Evolutionary conservation across 2,797 vertebrate species (phyloP), one percentile per base, ranked within the genome.

Genomic region (Scleropages formosus): DNA sequence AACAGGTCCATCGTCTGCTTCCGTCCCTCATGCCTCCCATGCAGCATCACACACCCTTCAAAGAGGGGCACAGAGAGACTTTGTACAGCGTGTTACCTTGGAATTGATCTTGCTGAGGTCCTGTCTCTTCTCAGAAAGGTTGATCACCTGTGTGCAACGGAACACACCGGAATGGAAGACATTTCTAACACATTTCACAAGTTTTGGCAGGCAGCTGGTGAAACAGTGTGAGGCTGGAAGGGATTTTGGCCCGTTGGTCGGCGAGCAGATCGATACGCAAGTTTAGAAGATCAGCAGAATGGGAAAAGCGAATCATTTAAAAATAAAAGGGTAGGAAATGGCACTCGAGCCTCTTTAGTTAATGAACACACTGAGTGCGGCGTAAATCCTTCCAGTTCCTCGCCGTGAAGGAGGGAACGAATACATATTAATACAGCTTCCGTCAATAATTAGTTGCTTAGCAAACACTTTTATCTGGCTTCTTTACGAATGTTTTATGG

Each of bases 41-140:
- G n/a, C n/a, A n/a, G n/a, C n/a, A n/a, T n/a, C n/a, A n/a, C n/a
- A n/a, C n/a, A n/a, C n/a, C n/a, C n/a, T n/a, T n/a, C n/a, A n/a
- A n/a, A n/a, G n/a, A n/a, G n/a, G n/a, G n/a, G n/a, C n/a, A n/a
- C n/a, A n/a, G n/a, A n/a, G n/a, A n/a, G n/a, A n/a, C n/a, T n/a
- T n/a, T n/a, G n/a, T 18, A 47, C 26, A 46, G 72, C 18, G 53
- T 6, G 1, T 81, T 93, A 98, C 96, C 95, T 94, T 96, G 78
- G 91, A 88, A 80, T 93, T 96, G 81, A 94, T 91, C 74, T 85
- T 91, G 4, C 88, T 81, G 53, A 98, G 91, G 49, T 91, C 86
- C 8, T 90, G 85, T 13, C 89, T 92, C 80, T 89, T 95, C 78
- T 95, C 93, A 0, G 96, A 96, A 74, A 98, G 88, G 82, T 97